Conservation (phyloP, 2,113 vertebrate species). For the Pandion haliaetus region DNA sequence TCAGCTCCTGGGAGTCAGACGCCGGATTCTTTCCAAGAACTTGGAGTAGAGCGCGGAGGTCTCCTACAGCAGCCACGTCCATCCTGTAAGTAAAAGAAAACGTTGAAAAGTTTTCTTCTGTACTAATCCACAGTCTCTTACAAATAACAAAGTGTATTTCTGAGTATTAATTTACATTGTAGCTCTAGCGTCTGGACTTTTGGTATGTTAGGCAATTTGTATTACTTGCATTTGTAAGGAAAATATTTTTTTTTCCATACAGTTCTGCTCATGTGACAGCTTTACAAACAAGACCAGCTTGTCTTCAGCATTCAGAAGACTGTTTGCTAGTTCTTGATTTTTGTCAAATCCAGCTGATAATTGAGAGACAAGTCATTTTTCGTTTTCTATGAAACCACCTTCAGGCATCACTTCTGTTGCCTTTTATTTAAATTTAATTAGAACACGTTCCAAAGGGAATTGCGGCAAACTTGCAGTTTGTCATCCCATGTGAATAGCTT, state of each 20-base stretch:
- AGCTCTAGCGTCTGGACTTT: background rate
- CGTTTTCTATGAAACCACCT: background rate
- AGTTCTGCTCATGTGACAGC: background rate
- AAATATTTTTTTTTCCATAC: rapidly evolving
- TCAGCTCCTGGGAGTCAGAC: background rate
- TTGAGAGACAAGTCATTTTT: background rate
- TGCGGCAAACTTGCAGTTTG: background rate
- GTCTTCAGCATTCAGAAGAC: background rate
- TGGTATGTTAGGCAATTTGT: background rate
- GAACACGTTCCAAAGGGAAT: background rate
- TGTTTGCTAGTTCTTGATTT: background rate
- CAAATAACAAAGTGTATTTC: background rate
- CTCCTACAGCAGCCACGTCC: background rate
- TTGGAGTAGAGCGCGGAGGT: background rate
- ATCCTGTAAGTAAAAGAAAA: background rate
- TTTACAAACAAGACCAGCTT: background rate
- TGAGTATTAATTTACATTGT: too few relatives aligned
- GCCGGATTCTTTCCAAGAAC: background rate
- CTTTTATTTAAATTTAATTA: background rate
- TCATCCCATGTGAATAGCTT: background rate
- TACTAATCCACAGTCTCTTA: background rate
- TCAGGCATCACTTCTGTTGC: background rate
- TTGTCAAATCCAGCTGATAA: background rate
- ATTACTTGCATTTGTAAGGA: background rate
- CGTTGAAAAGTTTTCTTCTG: background rate